These are phyloP conservation scores for Oreocharis arfaki DNA, from an alignment of 2,113 vertebrate genomes.

Conservation along the genomic window DNA sequence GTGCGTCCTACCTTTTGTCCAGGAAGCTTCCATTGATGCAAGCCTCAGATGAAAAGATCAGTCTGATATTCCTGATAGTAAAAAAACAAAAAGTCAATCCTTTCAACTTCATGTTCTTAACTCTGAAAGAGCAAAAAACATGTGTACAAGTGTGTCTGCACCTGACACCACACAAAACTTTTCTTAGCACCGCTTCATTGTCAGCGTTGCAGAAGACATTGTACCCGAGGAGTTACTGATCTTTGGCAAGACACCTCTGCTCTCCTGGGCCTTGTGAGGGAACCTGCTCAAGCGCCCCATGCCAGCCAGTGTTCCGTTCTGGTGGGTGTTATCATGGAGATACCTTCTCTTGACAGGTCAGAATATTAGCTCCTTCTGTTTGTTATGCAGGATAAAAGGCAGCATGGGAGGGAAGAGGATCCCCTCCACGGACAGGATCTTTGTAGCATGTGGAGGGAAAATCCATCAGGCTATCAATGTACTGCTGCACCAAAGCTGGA, in stretches of 20 bases:
- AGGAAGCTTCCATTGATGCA: conserved; percentile 69
- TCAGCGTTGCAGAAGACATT: neutral
- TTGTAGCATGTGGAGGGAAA: neutral
- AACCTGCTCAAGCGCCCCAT: neutral
- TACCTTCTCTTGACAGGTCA: neutral
- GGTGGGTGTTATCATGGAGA: neutral
- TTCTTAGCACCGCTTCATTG: neutral
- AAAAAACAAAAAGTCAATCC: neutral
- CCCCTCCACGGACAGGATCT: fast-evolving
- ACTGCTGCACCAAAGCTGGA: neutral
- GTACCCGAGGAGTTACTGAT: neutral
- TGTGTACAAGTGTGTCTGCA: neutral
- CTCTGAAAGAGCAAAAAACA: neutral
- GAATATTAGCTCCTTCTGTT: neutral
- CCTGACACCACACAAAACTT: neutral
- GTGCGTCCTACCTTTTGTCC: conserved; percentile 18
- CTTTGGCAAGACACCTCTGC: neutral
- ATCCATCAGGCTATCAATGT: neutral
- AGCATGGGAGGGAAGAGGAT: neutral
- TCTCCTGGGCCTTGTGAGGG: neutral
- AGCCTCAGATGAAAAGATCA: conserved; percentile 59
- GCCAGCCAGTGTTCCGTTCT: neutral
- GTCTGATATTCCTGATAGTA: conserved; percentile 18
- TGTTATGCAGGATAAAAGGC: neutral
- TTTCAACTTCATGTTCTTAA: neutral